These are phyloP conservation scores for Nestor notabilis DNA, from an alignment of 2,113 vertebrate genomes.

Conservation along the genomic window DNA sequence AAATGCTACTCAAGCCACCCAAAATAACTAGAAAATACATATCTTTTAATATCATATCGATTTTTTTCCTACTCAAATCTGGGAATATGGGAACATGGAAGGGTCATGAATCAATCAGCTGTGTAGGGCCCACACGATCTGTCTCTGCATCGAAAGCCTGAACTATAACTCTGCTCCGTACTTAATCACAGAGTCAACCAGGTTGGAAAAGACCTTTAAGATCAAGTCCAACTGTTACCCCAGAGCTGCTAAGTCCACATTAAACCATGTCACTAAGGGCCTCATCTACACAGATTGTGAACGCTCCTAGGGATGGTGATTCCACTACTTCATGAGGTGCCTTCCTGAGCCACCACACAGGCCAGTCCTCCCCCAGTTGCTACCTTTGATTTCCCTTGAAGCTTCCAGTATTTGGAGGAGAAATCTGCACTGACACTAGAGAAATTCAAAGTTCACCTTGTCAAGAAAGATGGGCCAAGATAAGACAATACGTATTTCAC, in stretches of 20 bases:
- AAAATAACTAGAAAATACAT: background rate
- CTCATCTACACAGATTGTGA: background rate
- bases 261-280: background rate
- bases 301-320: background rate
- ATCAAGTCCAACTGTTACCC: background rate
- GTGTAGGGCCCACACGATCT: accelerated
- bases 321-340: background rate
- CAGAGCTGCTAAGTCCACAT: background rate
- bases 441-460: background rate
- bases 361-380: background rate
- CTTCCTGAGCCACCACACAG: background rate
- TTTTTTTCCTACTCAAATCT: accelerated
- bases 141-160: background rate
- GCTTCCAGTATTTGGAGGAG: background rate
- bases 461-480: background rate
- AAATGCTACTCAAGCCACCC: background rate
- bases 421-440: background rate
- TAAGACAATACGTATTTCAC: background rate
- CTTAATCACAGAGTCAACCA: background rate
- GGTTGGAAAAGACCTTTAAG: background rate
- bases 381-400: background rate
- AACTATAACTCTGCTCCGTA: background rate
- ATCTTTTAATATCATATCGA: background rate
- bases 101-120: background rate
- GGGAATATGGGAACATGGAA: accelerated